Base-by-base conservation (phyloP, 2,888 invertebrate species). In the Yponomeuta evonymella region DNA sequence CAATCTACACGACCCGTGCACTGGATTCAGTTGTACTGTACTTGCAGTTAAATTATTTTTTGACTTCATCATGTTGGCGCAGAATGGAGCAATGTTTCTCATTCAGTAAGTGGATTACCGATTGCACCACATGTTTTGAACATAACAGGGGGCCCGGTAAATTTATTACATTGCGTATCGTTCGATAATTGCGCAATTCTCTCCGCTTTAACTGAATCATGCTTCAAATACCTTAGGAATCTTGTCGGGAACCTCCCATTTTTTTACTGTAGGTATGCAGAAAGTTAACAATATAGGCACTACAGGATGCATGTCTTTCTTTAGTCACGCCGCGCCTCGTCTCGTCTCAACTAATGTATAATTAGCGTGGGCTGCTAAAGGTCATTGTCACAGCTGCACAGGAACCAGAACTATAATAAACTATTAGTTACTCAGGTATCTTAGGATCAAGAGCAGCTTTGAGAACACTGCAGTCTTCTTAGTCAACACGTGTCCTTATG, bases 361-460 rank as follows among this genome's bases (percentile, higher is more conserved):
- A 90, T 91, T 92, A 91, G 90, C 90, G 90, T 90, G 89, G 90
- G 90, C 84, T 83, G 81, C 77, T 80, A 89, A 89, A 90, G 91
- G 90, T 90, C 91, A 92, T 90, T 91, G 91, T 92, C 91, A 81
- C 43, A 43, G 43, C 85, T 86, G 87, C 84, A 73, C 75, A 77
- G 80, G 79, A 83, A 82, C 81, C 79, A 82, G 81, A 83, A 79
- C 83, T 82, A 84, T 87, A 84, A 65, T 64, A 65, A 48, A 48
- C 15, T 10, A 65, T 65, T 65, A 65, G 65, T 30, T 29, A 4
- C 30, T 65, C 3, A 65, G 65, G 5, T 29, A 12, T 11, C 29
- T 11, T 12, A 58, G 12, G 15, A 12, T 15, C 51, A 58, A 58
- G 51, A 58, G 51, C 51, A 15, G 15, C 9, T 43, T 43, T 43